These are phyloP conservation scores for Myotis myotis DNA, from an alignment of 2,797 vertebrate species.

Conservation along the genomic window DNA sequence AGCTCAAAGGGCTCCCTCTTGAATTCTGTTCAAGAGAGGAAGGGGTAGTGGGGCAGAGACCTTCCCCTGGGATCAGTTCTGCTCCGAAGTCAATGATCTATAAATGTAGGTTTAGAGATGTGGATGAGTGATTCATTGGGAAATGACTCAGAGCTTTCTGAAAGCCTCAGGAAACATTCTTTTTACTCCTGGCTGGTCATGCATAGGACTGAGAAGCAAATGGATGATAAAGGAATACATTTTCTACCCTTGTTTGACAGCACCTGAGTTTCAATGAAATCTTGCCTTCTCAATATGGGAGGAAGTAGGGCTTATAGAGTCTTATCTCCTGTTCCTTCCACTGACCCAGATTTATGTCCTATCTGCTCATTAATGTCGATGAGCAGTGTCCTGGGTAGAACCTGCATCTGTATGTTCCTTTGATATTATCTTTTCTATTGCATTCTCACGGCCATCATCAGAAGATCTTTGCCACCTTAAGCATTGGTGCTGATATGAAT, in stretches of 20 bases:
- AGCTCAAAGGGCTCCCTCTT: not conserved
- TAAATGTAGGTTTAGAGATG: slow-evolving; percentile 69
- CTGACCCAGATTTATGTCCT: not conserved
- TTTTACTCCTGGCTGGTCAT: slow-evolving; percentile 55
- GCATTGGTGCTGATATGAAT: not conserved
- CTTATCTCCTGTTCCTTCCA: not conserved
- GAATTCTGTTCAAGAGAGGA: not conserved
- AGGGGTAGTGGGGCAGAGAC: not conserved
- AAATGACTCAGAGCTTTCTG: slow-evolving; percentile 55
- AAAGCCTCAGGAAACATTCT: slow-evolving; percentile 55
- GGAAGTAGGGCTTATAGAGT: slow-evolving; percentile 54
- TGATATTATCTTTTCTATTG: not conserved
- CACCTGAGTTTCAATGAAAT: slow-evolving; percentile 27
- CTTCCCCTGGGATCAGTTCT: not conserved
- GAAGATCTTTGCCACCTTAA: not conserved
- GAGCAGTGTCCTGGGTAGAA: not conserved
- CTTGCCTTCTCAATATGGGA: slow-evolving; percentile 36
- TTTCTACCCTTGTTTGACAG: slow-evolving; percentile 27
- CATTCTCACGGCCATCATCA: not conserved
- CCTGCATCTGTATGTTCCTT: not conserved
- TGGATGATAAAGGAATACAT: not conserved
- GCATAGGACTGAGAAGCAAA: not conserved
- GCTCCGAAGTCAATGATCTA: slow-evolving; percentile 60
- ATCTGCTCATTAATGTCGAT: not conserved
- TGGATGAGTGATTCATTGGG: slow-evolving; percentile 64